phyloP scores from a whole-genome alignment of 2,797 vertebrate species.

The Arctocebus calabarensis region DNA sequence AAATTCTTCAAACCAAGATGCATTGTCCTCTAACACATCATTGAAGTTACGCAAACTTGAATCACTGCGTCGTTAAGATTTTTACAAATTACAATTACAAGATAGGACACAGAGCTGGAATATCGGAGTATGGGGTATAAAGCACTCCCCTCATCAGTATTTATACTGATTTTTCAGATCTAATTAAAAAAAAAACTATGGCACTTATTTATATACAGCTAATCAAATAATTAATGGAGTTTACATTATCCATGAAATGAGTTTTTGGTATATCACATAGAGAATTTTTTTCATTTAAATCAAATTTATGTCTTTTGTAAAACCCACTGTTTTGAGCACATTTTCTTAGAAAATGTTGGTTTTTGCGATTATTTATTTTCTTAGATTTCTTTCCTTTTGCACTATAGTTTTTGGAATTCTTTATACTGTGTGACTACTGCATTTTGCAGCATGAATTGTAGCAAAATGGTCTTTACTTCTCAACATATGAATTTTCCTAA shows the following conservation, averaged over 20 bases:
- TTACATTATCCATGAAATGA: conserved; percentile 87
- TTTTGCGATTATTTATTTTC: conserved; percentile 84
- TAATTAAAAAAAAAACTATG: conserved; percentile 85
- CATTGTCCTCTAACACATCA: conserved; percentile 92
- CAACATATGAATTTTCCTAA: conserved; percentile 48
- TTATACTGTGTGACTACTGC: conserved; percentile 74
- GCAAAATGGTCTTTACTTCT: conserved; percentile 70
- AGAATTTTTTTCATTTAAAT: conserved; percentile 83
- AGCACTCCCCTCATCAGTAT: conserved; percentile 89
- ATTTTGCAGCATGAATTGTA: conserved; percentile 72
- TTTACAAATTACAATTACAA: conserved; percentile 87
- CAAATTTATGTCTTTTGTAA: conserved; percentile 72
- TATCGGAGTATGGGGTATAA: conserved; percentile 88
- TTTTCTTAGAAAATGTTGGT: conserved; percentile 78
- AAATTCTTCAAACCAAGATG: conserved; percentile 91
- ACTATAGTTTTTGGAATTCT: conserved; percentile 79
- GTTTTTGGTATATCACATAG: conserved; percentile 84
- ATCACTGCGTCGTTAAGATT: conserved; percentile 94
- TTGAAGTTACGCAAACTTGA: conserved; percentile 97
- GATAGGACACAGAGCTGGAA: conserved; percentile 91
- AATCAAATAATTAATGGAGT: conserved; percentile 85
- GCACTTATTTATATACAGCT: conserved; percentile 88
- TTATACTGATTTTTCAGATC: conserved; percentile 92
- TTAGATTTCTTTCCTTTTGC: conserved; percentile 81
- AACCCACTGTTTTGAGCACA: conserved; percentile 79